Evolutionary conservation across 2,113 vertebrate genomes (phyloP).

Genomic region (Sigmodon hispidus): DNA sequence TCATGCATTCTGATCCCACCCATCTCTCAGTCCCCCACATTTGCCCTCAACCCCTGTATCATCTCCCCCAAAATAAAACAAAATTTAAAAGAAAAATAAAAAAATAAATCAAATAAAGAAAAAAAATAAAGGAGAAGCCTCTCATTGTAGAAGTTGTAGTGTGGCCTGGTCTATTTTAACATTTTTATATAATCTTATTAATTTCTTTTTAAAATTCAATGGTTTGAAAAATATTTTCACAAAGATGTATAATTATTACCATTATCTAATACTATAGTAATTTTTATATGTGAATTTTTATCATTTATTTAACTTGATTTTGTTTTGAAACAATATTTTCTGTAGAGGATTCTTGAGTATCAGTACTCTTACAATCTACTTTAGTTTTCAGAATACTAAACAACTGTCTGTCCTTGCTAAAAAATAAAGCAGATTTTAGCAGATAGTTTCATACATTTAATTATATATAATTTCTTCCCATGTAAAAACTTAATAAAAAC

Average conservation of each 20-base stretch:
- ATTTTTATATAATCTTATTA: slow-evolving; percentile 37
- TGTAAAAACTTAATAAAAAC: slow-evolving; percentile 40
- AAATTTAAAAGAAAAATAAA: not conserved
- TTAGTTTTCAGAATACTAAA: slow-evolving; percentile 59
- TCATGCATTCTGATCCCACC: not conserved
- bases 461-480: slow-evolving; percentile 37
- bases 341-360: slow-evolving; percentile 39
- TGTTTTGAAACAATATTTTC: not conserved
- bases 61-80: not conserved
- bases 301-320: slow-evolving; percentile 21
- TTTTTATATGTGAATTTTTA: slow-evolving; percentile 46
- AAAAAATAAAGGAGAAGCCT: not conserved
- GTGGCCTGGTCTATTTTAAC: not conserved
- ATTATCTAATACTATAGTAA: slow-evolving; percentile 1
- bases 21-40: not conserved
- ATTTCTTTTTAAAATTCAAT: not conserved
- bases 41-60: not conserved
- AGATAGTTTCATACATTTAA: slow-evolving; percentile 43
- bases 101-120: not conserved
- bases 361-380: slow-evolving; percentile 25
- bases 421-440: slow-evolving; percentile 38
- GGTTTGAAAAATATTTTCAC: slow-evolving; percentile 32
- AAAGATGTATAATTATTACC: not conserved
- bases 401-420: slow-evolving; percentile 41
- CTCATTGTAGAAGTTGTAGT: not conserved